Conservation (phyloP, 2,888 invertebrate species). For the Coleophora flavipennella region DNA sequence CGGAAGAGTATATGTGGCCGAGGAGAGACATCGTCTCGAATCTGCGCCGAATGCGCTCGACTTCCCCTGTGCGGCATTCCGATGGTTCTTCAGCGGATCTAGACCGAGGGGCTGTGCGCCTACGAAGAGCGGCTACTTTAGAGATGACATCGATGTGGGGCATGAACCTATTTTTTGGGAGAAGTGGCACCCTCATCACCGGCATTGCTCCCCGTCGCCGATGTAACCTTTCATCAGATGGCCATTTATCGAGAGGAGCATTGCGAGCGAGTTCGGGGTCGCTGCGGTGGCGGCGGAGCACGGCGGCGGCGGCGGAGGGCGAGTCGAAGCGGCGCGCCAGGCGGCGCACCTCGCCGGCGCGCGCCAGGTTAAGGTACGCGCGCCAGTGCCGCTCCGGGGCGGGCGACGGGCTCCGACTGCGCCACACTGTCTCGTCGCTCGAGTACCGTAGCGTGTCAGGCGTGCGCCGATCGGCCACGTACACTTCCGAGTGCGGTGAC, state of each 20-base stretch:
- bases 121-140: conserved; percentile 80
- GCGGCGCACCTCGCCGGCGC: conserved; percentile 83
- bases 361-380: conserved; percentile 79
- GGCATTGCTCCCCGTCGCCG: conserved; percentile 66
- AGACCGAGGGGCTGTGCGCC: conserved; percentile 56
- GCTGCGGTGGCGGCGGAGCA: conserved; percentile 79
- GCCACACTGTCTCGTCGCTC: conserved; percentile 77
- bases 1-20: conserved; percentile 85
- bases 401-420: conserved; percentile 82
- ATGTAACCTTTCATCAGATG: conserved; percentile 53
- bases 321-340: conserved; percentile 86
- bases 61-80: conserved; percentile 76
- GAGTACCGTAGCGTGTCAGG: conserved; percentile 69
- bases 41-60: conserved; percentile 79
- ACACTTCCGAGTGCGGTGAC: conserved; percentile 67
- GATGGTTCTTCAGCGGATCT: conserved; percentile 62
- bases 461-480: conserved; percentile 57
- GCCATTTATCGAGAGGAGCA: conserved; percentile 62
- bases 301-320: conserved; percentile 65
- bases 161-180: conserved; percentile 83
- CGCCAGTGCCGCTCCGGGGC: conserved; percentile 80
- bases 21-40: conserved; percentile 81
- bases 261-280: conserved; percentile 83
- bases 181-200: conserved; percentile 75
- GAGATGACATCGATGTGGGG: conserved; percentile 93